phyloP scores from a whole-genome alignment of 2,888 invertebrate species.

The Ephialtes manifestator region DNA sequence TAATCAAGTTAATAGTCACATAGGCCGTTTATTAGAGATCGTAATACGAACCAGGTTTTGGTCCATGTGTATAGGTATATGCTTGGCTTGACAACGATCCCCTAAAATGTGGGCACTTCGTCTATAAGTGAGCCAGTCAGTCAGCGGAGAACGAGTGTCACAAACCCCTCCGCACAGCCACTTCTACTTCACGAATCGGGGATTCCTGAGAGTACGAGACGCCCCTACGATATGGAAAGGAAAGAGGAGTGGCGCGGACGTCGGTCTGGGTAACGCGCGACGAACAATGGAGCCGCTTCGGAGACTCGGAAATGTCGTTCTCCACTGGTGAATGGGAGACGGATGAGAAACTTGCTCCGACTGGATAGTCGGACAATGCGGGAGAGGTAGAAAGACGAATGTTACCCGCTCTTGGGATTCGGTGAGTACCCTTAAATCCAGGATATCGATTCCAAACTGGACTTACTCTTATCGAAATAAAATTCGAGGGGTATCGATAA shows the following conservation, averaged over 20 bases:
- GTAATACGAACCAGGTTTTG: slow-evolving; percentile 9
- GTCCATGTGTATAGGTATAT: neutral
- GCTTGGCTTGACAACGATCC: slow-evolving; percentile 24
- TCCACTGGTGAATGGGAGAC: slow-evolving; percentile 82
- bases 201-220: slow-evolving; percentile 37
- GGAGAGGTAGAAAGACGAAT: slow-evolving; percentile 78
- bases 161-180: slow-evolving; percentile 23
- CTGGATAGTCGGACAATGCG: slow-evolving; percentile 81
- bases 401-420: slow-evolving; percentile 72
- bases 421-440: slow-evolving; percentile 33
- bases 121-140: slow-evolving; percentile 28
- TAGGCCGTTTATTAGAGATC: slow-evolving; percentile 46
- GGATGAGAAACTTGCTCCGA: slow-evolving; percentile 82
- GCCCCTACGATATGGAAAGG: slow-evolving; percentile 36
- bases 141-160: slow-evolving; percentile 13
- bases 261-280: slow-evolving; percentile 57
- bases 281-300: slow-evolving; percentile 79
- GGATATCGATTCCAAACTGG: slow-evolving; percentile 41
- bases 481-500: slow-evolving; percentile 30
- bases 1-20: slow-evolving; percentile 36
- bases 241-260: slow-evolving; percentile 57
- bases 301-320: slow-evolving; percentile 85
- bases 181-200: slow-evolving; percentile 55
- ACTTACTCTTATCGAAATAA: slow-evolving; percentile 34
- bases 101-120: slow-evolving; percentile 42